These are phyloP conservation scores for Pithys albifrons DNA, from an alignment of 2,113 vertebrate species.

Conservation along the genomic window DNA sequence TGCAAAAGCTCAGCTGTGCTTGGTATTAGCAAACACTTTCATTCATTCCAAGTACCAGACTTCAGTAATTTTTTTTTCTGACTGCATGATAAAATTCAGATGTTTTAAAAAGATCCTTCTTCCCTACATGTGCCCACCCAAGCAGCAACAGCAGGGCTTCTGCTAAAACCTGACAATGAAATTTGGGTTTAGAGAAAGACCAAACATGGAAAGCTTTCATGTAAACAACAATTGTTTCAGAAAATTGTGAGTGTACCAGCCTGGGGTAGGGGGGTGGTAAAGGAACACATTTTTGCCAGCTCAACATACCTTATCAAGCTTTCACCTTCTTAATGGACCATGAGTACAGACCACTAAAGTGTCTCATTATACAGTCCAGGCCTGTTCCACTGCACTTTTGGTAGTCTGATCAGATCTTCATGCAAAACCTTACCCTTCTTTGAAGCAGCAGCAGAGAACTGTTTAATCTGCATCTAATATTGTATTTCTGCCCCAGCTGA, in stretches of 20 bases:
- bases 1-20: background rate
- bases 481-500: background rate
- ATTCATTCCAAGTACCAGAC: background rate
- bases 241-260: background rate
- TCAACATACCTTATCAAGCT: background rate
- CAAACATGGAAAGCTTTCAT: background rate
- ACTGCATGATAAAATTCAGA: conserved; percentile 15
- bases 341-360: background rate
- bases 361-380: background rate
- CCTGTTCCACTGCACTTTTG: background rate
- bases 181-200: conserved; percentile 7
- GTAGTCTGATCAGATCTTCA: background rate
- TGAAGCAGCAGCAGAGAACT: background rate
- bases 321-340: background rate
- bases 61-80: background rate
- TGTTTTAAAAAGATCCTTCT: conserved; percentile 13
- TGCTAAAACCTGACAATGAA: conserved; percentile 35
- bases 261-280: background rate
- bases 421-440: background rate
- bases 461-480: background rate
- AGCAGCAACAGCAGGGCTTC: conserved; percentile 32
- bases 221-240: conserved; percentile 2
- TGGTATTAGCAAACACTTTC: background rate
- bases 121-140: conserved; percentile 9
- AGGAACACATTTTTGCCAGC: background rate